Evolutionary conservation across 2,113 vertebrate species (phyloP).

Genomic region (Triplophysa tibetana): DNA sequence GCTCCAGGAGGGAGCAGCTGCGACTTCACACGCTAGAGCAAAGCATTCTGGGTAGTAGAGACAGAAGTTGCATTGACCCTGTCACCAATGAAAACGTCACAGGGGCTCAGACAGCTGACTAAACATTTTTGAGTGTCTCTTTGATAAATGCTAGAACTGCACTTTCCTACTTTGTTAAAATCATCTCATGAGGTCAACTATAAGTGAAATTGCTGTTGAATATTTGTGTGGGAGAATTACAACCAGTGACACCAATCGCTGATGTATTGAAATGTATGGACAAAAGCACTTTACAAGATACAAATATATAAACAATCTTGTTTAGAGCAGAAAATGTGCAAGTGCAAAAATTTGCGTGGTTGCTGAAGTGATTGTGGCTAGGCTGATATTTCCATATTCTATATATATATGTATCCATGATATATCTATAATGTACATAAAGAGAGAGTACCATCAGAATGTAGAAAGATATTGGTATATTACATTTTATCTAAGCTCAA

Average conservation of each 20-base stretch:
- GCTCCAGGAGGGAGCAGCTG: constrained; percentile 36
- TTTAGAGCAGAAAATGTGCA: too few relatives aligned
- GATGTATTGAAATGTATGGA: too few relatives aligned
- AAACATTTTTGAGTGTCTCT: constrained; percentile 9
- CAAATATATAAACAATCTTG: too few relatives aligned
- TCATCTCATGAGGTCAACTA: not conserved
- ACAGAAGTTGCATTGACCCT: constrained; percentile 34
- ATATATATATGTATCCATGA: too few relatives aligned
- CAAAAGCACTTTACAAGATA: too few relatives aligned
- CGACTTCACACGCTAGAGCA: constrained; percentile 13
- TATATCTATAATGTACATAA: too few relatives aligned
- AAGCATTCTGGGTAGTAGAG: constrained; percentile 25
- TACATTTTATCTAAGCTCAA: too few relatives aligned
- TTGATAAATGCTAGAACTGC: not conserved
- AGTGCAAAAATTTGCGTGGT: too few relatives aligned
- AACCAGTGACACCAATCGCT: not conserved
- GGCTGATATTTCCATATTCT: too few relatives aligned
- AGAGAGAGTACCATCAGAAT: too few relatives aligned
- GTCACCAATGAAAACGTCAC: constrained; percentile 11
- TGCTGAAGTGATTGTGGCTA: too few relatives aligned
- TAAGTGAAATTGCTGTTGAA: not conserved
- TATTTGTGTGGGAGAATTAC: not conserved
- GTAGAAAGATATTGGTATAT: too few relatives aligned
- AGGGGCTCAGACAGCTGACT: constrained; percentile 20
- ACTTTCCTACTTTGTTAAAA: constrained; percentile 8